Percentiles rank a stretch among this genome's conserved stretches.
Evolutionary conservation across 1,140 invertebrate species (phyloP).

Genomic region (Phymorhynchus buccinoides): DNA sequence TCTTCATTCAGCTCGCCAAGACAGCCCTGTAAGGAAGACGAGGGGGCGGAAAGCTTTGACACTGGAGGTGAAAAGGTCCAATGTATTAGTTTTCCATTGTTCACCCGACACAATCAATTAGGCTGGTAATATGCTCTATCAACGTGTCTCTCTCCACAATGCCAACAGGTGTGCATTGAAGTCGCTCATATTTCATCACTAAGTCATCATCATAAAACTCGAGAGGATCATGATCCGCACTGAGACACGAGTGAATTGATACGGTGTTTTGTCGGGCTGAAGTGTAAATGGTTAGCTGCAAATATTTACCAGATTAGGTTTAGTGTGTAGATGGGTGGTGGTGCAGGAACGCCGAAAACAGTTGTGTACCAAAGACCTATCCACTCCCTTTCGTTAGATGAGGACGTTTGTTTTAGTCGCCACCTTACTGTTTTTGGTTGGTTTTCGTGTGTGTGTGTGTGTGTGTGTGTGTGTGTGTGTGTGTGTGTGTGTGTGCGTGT

Average conservation of each 20-base stretch:
- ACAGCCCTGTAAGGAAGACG: not conserved
- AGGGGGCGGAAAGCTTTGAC: not conserved
- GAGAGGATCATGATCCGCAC: not conserved
- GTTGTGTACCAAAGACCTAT: too few relatives aligned
- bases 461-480: too few relatives aligned
- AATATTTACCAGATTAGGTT: not conserved
- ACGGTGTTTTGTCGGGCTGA: not conserved
- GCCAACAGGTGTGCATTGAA: not conserved
- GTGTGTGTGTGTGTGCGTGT: too few relatives aligned
- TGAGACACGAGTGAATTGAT: not conserved
- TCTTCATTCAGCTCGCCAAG: conserved; percentile 8
- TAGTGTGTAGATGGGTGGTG: not conserved
- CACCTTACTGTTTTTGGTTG: too few relatives aligned
- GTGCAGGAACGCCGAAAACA: not conserved
- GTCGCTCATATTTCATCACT: not conserved
- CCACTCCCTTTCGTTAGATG: too few relatives aligned
- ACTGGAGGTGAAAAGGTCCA: conserved; percentile 11
- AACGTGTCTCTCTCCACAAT: conserved; percentile 1
- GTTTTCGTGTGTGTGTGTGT: too few relatives aligned
- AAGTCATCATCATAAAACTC: not conserved
- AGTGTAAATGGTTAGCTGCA: not conserved
- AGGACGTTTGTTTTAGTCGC: too few relatives aligned
- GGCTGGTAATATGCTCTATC: not conserved
- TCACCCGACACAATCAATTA: not conserved
- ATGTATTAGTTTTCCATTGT: conserved; percentile 24